Base-by-base conservation (phyloP, 2,888 invertebrate genomes). In the Drymonia ruficornis region DNA sequence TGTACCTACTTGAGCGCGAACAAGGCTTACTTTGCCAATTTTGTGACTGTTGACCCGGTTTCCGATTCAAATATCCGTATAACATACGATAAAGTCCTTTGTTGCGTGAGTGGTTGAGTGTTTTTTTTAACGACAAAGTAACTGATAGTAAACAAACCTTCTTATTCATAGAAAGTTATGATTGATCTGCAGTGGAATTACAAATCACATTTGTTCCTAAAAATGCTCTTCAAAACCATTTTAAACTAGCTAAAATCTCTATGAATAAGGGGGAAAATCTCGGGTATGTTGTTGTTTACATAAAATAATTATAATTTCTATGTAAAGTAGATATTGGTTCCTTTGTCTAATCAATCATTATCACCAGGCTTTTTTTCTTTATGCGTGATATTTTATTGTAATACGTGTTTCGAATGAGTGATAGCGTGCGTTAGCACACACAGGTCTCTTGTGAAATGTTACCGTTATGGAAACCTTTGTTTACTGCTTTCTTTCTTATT, bases 41-140 rank as follows among this genome's bases (percentile, higher is more conserved):
- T 62, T 56, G 66, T 59, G 66, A 63, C 59, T 59, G 54, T 67
- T 68, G 66, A 71, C 66, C 67, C 50, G 70, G 65, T 65, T 71
- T 63, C 50, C 55, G 58, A 65, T 64, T 58, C 58, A 61, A 56
- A 64, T 66, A 57, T 55, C 48, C 45, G 61, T 62, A 54, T 61
- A 61, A 49, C 49, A 60, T 66, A 61, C 49, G 68, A 38, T 50
- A 38, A 51, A 56, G 61, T 55, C 50, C 36, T 55, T 50, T 59
- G 49, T 61, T 45, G 59, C 44, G 28, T 31, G 9, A 52, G 38
- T 54, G 54, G 38, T 61, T 44, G 52, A 50, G 46, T 53, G 49
- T 55, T 28, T 11, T 51, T 56, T 36, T 45, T 34, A 52, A 36
- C 31, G 31, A 59, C 58, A 67, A 31, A 31, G 31, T 31, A 31